Conservation (phyloP, 2,113 vertebrate genomes). For the Tiliqua scincoides region DNA sequence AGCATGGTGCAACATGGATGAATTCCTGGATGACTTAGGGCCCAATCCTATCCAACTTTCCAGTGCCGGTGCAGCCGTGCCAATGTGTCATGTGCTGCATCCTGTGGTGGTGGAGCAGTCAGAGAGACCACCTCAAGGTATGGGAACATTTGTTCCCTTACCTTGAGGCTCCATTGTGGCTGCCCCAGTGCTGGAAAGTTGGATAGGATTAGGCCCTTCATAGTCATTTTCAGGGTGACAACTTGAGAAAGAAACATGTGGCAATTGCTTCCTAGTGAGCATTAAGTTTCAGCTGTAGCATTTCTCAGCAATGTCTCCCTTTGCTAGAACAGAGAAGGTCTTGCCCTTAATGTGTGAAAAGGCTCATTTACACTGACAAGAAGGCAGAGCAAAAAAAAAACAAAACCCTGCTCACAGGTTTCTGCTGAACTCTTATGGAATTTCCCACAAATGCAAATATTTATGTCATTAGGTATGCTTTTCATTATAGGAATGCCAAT, state of each 20-base stretch:
- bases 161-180: too few species aligned
- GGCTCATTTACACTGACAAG: constrained; percentile 40
- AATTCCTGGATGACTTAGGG: constrained; percentile 55
- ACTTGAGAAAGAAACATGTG: constrained; percentile 62
- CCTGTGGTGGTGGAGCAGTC: too few species aligned
- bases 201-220: too few species aligned
- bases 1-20: constrained; percentile 32
- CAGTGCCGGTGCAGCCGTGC: too few species aligned
- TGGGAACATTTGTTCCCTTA: too few species aligned
- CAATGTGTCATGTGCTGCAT: too few species aligned
- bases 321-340: constrained; percentile 33
- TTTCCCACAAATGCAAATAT: constrained; percentile 53
- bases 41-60: too few species aligned
- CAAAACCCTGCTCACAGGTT: constrained; percentile 42
- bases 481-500: constrained; percentile 66
- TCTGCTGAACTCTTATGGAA: constrained; percentile 12
- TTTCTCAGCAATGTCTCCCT: constrained; percentile 36
- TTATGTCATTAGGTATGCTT: constrained; percentile 59
- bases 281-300: constrained; percentile 56
- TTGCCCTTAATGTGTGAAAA: constrained; percentile 27
- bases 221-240: constrained; percentile 66
- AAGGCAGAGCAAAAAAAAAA: constrained; percentile 42
- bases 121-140: too few species aligned
- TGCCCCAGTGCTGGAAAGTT: too few species aligned
- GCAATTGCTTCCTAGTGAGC: constrained; percentile 63